phyloP scores from a whole-genome alignment of 2,888 invertebrate genomes.

The Theristus sp. region DNA sequence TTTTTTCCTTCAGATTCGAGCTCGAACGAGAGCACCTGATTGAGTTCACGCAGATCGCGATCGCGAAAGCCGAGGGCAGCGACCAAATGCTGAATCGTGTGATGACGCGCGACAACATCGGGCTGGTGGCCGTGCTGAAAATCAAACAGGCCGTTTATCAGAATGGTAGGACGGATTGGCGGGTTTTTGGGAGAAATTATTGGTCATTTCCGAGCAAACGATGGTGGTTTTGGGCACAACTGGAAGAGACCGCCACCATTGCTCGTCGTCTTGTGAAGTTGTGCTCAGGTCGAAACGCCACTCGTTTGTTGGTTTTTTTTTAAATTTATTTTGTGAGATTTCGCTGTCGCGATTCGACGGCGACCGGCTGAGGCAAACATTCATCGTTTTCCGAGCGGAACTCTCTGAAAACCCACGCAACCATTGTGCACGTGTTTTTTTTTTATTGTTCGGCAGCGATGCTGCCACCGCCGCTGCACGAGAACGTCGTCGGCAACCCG shows the following conservation, averaged over 20 bases:
- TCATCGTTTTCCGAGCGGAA: neutral
- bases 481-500: constrained; percentile 53
- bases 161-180: constrained; percentile 40
- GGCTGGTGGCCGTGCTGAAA: constrained; percentile 77
- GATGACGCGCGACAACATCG: constrained; percentile 98
- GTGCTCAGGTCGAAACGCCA: no score
- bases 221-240: neutral
- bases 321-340: no score
- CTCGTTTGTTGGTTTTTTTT: no score
- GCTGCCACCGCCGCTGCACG: constrained; percentile 8
- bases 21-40: constrained; percentile 85
- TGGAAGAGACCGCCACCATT: no score
- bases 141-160: constrained; percentile 89
- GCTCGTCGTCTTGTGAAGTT: no score
- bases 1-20: constrained; percentile 56
- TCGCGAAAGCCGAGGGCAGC: constrained; percentile 91
- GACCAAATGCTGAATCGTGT: constrained; percentile 54
- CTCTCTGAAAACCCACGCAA: neutral
- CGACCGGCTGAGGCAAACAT: neutral
- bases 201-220: neutral
- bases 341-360: no score
- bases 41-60: constrained; percentile 93
- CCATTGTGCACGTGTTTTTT: no score
- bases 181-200: neutral
- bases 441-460: no score